phyloP scores from a whole-genome alignment of 1,140 invertebrate species.

The Gyrodactylus bullatarudis region DNA sequence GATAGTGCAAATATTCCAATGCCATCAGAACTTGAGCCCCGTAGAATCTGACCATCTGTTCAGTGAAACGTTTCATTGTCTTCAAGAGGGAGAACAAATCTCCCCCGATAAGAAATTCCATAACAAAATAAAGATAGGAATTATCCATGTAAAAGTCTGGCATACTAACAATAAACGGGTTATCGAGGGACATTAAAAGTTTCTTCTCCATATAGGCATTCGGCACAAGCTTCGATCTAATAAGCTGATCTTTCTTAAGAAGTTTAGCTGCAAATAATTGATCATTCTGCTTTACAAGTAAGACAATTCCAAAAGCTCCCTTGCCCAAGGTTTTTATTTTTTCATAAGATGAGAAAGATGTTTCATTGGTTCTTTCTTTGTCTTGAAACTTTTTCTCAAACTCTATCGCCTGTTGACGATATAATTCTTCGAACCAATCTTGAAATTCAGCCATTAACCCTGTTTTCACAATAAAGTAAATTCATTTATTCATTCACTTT shows the following conservation, averaged over 20 bases:
- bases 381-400: not conserved
- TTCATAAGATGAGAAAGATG: constrained; percentile 78
- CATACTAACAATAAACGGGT: constrained; percentile 36
- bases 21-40: constrained; percentile 6
- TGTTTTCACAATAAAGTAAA: too few relatives aligned
- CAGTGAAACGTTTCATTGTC: not conserved
- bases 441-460: not conserved
- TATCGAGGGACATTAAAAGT: constrained; percentile 63
- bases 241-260: constrained; percentile 79
- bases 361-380: constrained; percentile 29
- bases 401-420: not conserved
- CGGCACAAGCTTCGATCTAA: constrained; percentile 60
- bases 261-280: constrained; percentile 98
- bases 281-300: constrained; percentile 97
- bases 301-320: constrained; percentile 93
- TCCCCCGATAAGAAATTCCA: constrained; percentile 5
- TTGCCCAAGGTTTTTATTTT: constrained; percentile 92
- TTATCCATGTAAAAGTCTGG: not conserved
- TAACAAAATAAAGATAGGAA: constrained; percentile 3
- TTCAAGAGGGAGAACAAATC: constrained; percentile 6
- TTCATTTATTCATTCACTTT: too few relatives aligned
- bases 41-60: constrained; percentile 3
- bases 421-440: not conserved
- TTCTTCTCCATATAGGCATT: constrained; percentile 72
- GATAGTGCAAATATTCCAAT: constrained; percentile 7